Evolutionary conservation across 2,888 invertebrate genomes (phyloP), one percentile per base, ranked within the genome.

Genomic region (Heliconius ismenius): DNA sequence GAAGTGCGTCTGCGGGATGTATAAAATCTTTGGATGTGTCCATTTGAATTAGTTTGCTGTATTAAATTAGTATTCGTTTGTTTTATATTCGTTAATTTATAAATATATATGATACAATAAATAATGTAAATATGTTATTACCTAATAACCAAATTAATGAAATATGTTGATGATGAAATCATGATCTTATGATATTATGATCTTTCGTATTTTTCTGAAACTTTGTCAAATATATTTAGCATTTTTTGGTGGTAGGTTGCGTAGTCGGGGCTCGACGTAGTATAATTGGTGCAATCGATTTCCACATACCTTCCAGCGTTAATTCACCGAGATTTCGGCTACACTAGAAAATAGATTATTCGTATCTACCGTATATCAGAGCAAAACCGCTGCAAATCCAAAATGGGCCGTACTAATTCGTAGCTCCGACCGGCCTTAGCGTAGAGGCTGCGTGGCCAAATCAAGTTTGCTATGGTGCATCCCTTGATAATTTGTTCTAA

Each of bases 401-500:
- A 80, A 81, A 80, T 79, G 81, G 80, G 79, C 79, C 79, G 80
- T 81, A 80, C 81, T 82, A 83, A 83, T 84, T 82, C 82, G 81
- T 80, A 76, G 79, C 80, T 79, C 83, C 78, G 77, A 67, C 81
- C 78, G 79, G 80, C 78, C 81, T 78, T 76, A 81, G 83, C 81
- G 84, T 79, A 84, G 87, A 86, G 89, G 87, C 84, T 87, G 89
- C 89, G 90, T 88, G 86, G 86, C 87, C 91, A 93, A 93, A 92
- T 93, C 93, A 90, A 92, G 93, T 93, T 93, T 90, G 87, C 87
- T 83, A 87, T 86, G 85, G 84, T 88, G 87, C 88, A 90, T 93
- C 93, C 94, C 93, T 95, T 95, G 94, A 91, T 93, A 93, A 93
- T 94, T 92, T 92, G 93, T 93, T 92, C 93, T 95, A 96, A 96